Evolutionary conservation across 2,797 vertebrate genomes (phyloP).

Genomic region (Aselliscus stoliczkanus): DNA sequence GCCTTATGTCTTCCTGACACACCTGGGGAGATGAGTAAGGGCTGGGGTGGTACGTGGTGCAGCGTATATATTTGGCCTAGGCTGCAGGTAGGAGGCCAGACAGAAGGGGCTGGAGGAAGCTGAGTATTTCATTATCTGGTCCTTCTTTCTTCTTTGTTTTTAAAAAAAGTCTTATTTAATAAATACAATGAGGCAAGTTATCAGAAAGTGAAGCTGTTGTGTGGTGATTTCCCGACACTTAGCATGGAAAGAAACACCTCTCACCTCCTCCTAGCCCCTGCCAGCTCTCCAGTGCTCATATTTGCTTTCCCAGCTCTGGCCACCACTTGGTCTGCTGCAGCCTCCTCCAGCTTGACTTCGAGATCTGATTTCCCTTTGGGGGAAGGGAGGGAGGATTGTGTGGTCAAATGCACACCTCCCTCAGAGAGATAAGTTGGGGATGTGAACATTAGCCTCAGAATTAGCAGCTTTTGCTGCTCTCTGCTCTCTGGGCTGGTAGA

Average conservation of each 20-base stretch:
- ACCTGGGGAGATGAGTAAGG: slow-evolving; percentile 46
- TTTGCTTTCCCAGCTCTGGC: slow-evolving; percentile 11
- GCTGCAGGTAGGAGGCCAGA: neutral
- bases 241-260: neutral
- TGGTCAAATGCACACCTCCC: slow-evolving; percentile 24
- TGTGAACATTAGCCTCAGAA: slow-evolving; percentile 37
- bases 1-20: slow-evolving; percentile 45
- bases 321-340: neutral
- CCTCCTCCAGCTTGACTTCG: neutral
- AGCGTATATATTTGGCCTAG: neutral
- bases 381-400: neutral
- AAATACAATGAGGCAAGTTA: slow-evolving; percentile 48
- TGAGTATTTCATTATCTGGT: slow-evolving; percentile 35
- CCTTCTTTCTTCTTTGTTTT: neutral
- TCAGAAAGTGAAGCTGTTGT: neutral
- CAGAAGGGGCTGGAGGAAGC: neutral
- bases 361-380: neutral
- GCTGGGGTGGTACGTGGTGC: neutral
- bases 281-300: neutral
- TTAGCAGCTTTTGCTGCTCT: slow-evolving; percentile 31
- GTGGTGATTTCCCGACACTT: neutral
- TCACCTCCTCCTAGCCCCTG: neutral
- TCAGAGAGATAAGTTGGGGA: slow-evolving; percentile 44
- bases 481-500: neutral
- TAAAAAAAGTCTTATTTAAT: slow-evolving; percentile 16